Conservation (phyloP, 2,888 invertebrate species). For the Erebia palarica region DNA sequence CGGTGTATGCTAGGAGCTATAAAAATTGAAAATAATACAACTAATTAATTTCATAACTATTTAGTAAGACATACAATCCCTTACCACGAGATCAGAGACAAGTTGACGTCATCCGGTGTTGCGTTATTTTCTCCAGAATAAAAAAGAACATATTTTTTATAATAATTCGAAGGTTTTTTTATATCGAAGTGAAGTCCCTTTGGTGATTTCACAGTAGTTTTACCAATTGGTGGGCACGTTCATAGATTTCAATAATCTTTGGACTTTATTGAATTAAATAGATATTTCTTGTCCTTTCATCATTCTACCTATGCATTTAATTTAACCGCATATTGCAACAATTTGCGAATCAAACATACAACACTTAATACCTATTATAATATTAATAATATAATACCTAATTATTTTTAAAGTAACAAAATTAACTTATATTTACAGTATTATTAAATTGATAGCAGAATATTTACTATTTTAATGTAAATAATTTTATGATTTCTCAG, state of each 20-base stretch:
- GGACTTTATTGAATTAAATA: constrained; percentile 68
- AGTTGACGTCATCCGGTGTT: constrained; percentile 71
- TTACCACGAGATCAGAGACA: constrained; percentile 83
- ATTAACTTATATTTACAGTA: constrained; percentile 83
- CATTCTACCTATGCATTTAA: constrained; percentile 74
- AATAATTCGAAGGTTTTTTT: constrained; percentile 34
- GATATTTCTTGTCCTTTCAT: constrained; percentile 69
- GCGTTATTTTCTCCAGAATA: constrained; percentile 41
- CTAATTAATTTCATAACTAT: constrained; percentile 81
- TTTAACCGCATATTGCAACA: constrained; percentile 80
- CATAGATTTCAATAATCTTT: constrained; percentile 75
- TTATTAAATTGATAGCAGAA: constrained; percentile 78
- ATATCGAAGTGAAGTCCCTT: constrained; percentile 55
- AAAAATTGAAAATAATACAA: constrained; percentile 83
- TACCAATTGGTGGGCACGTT: constrained; percentile 72
- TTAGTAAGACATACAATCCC: constrained; percentile 80
- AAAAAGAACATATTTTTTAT: constrained; percentile 6
- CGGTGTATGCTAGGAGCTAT: constrained; percentile 83
- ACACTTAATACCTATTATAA: constrained; percentile 77
- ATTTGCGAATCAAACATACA: constrained; percentile 81
- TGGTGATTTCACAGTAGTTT: constrained; percentile 63
- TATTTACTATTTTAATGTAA: constrained; percentile 63
- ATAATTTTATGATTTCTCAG: constrained; percentile 43
- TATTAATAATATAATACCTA: constrained; percentile 78
- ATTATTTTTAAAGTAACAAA: constrained; percentile 81